Conservation (phyloP, 2,797 vertebrate genomes). For the Gorsachius magnificus region DNA sequence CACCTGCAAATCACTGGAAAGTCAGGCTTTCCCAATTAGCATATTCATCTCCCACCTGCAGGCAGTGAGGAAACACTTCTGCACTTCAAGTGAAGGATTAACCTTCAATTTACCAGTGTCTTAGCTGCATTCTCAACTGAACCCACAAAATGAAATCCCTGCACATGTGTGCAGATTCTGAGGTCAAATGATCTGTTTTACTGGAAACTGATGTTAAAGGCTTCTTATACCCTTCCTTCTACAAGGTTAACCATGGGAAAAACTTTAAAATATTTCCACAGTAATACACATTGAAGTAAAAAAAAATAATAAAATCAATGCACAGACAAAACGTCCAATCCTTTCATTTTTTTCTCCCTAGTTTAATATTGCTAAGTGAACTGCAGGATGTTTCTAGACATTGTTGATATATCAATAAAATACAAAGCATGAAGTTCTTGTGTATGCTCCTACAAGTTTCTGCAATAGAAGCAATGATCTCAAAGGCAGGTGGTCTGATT, state of each 20-base stretch:
- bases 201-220: not conserved
- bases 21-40: constrained; percentile 27
- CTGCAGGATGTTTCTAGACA: not conserved
- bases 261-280: not conserved
- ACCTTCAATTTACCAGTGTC: not conserved
- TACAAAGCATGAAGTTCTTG: not conserved
- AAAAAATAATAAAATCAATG: not conserved
- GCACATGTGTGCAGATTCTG: accelerated
- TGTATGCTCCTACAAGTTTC: not conserved
- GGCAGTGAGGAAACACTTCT: not conserved
- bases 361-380: not conserved
- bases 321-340: not conserved
- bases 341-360: not conserved
- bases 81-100: not conserved
- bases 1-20: constrained; percentile 38
- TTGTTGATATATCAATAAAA: not conserved
- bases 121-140: not conserved
- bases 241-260: not conserved
- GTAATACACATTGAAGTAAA: not conserved
- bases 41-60: constrained; percentile 45
- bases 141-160: not conserved
- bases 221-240: not conserved
- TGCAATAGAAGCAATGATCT: not conserved
- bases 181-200: not conserved
- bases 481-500: not conserved